Percentiles rank a stretch among this genome's conserved stretches.
Conservation (phyloP, 2,888 invertebrate genomes). For the Polyploca ridens region DNA sequence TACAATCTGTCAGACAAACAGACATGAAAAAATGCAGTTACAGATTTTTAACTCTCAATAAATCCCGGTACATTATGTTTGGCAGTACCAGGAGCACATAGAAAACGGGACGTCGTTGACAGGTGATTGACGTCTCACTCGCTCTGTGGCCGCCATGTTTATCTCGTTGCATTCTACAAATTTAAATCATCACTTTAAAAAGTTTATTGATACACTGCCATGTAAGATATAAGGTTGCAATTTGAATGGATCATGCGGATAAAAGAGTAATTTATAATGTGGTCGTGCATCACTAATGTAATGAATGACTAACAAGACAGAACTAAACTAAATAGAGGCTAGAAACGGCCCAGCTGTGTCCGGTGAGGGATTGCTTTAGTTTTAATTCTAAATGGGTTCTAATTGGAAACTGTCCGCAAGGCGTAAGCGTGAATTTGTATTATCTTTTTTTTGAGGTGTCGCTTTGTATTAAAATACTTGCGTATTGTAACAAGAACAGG, state of each 20-base stretch:
- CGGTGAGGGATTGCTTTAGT: slow-evolving; percentile 74
- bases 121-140: slow-evolving; percentile 84
- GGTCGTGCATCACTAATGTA: slow-evolving; percentile 76
- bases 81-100: slow-evolving; percentile 75
- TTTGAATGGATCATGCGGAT: slow-evolving; percentile 24
- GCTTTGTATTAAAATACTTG: slow-evolving; percentile 45
- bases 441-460: slow-evolving; percentile 37
- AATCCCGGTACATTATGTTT: slow-evolving; percentile 67
- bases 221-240: slow-evolving; percentile 29
- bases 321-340: slow-evolving; percentile 80
- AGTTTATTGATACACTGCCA: slow-evolving; percentile 21
- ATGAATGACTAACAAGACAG: slow-evolving; percentile 83
- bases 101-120: slow-evolving; percentile 78
- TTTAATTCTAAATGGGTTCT: slow-evolving; percentile 81
- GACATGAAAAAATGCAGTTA: slow-evolving; percentile 46
- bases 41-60: slow-evolving; percentile 45
- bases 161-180: slow-evolving; percentile 68
- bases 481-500: slow-evolving; percentile 5
- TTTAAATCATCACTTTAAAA: slow-evolving; percentile 25
- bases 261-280: slow-evolving; percentile 28
- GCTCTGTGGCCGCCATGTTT: slow-evolving; percentile 75
- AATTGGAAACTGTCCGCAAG: slow-evolving; percentile 74
- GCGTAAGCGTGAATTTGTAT: slow-evolving; percentile 55
- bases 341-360: slow-evolving; percentile 81
- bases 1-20: slow-evolving; percentile 40